Evolutionary conservation across 1,140 invertebrate genomes (phyloP), one percentile per base, ranked within the genome.

Genomic region (Drosophila eugracilis): DNA sequence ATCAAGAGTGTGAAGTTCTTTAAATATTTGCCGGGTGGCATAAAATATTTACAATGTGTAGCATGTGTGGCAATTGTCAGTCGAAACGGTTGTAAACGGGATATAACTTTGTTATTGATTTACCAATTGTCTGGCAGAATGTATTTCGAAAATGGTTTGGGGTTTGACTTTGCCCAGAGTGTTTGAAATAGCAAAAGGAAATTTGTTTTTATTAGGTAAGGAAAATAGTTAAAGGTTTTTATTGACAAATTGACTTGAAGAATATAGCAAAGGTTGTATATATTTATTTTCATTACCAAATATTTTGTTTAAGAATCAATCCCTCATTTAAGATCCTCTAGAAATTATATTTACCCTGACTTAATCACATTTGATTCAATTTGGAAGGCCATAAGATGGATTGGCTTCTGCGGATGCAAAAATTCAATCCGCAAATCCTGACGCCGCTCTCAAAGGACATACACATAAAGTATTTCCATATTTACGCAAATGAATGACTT

Each of bases 1-100:
- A 85, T 85, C 81, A 85, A 70, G 21, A 45, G 55, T 69, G 81
- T 86, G 65, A 85, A 81, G 73, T 85, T 85, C 81, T 86, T 86
- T 86, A 85, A 85, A 85, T 85, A 85, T 85, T 85, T 86, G 77
- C 55, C 76, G 62, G 52, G 53, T 80, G 37, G 45, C 72, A 85
- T 76, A 77, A 74, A 80, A 74, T 86, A 79, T 85, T 86, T 85
- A 86, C 83, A 85, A 73, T 79, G 62, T 76, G 58, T 75, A 69
- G 59, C 81, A 81, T 84, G 81, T 84, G 76, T 80, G 69, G 80
- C 80, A 85, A 85, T 80, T 85, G 76, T 75, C 58, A 65, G 63
- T 58, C 36, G 37, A 53, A 73, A 55, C 47, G 58, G 39, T 47
- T 44, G 58, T 53, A 71, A 72, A 71, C 32, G 42, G 48, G 42